Percentiles rank a stretch among this genome's conserved stretches.
These are phyloP conservation scores for Andinoacara biseriatus DNA, from an alignment of 2,113 vertebrate genomes.

Conservation along the genomic window DNA sequence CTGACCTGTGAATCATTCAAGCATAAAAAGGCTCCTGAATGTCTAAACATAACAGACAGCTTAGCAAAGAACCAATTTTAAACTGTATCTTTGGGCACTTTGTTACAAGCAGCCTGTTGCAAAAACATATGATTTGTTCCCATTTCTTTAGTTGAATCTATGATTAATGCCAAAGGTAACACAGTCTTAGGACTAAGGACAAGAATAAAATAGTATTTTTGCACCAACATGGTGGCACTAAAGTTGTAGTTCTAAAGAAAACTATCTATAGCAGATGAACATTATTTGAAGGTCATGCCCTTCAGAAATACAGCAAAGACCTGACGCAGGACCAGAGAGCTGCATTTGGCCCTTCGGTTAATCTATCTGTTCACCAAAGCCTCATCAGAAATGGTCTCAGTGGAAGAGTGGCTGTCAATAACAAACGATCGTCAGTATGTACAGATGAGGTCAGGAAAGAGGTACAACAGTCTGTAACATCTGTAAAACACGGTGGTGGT, in stretches of 20 bases:
- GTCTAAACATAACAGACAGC: no score
- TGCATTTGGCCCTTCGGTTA: neutral
- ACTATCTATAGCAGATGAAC: neutral
- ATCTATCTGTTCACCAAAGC: neutral
- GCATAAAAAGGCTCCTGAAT: no score
- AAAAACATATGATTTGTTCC: neutral
- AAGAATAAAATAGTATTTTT: neutral
- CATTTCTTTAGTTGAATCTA: neutral
- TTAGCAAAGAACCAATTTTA: no score
- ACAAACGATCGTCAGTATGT: no score
- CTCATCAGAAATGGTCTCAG: neutral
- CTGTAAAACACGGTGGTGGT: no score
- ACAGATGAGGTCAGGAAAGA: no score
- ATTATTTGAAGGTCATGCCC: neutral
- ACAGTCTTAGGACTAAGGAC: neutral
- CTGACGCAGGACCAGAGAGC: neutral
- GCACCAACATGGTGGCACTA: no score
- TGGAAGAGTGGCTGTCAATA: neutral
- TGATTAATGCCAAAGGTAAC: neutral
- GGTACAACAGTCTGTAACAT: no score
- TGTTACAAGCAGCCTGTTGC: neutral
- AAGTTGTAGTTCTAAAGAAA: neutral
- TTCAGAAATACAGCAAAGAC: neutral
- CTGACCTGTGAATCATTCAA: no score
- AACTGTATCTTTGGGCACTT: neutral